Evolutionary conservation across 2,888 invertebrate species (phyloP).

Genomic region (Entomobrya multifasciata): DNA sequence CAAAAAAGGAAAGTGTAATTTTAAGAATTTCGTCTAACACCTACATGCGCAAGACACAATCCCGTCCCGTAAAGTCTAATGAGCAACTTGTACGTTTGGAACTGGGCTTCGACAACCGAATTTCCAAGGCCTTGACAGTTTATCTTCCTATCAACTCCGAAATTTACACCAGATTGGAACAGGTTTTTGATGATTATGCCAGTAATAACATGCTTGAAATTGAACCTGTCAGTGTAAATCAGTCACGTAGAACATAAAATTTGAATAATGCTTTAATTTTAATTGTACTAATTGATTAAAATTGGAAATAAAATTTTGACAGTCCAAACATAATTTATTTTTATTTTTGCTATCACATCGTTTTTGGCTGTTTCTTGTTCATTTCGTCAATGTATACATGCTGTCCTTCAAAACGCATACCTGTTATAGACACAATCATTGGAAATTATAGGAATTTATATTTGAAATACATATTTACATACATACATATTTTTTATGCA

Average conservation of each 20-base stretch:
- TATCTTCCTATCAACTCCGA: background rate
- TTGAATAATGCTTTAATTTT: too few relatives aligned
- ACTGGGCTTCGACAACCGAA: background rate
- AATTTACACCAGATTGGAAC: background rate
- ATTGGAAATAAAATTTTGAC: too few relatives aligned
- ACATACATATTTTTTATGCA: too few relatives aligned
- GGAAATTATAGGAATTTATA: too few relatives aligned
- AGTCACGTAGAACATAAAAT: background rate
- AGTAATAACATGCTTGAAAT: background rate
- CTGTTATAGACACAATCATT: too few relatives aligned
- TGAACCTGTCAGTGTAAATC: background rate
- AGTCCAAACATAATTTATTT: too few relatives aligned
- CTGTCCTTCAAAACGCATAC: too few relatives aligned
- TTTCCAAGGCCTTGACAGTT: background rate
- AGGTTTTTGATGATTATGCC: background rate
- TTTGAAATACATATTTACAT: too few relatives aligned
- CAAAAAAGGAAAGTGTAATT: background rate
- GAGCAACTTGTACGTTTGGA: conserved; percentile 11
- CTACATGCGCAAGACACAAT: background rate
- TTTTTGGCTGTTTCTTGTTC: too few relatives aligned
- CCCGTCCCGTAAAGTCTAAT: background rate
- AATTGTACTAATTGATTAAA: too few relatives aligned
- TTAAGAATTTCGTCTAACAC: background rate
- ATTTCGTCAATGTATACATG: too few relatives aligned
- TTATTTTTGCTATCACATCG: too few relatives aligned